Base-by-base conservation (phyloP, 2,113 vertebrate genomes). In the Nothoprocta perdicaria region DNA sequence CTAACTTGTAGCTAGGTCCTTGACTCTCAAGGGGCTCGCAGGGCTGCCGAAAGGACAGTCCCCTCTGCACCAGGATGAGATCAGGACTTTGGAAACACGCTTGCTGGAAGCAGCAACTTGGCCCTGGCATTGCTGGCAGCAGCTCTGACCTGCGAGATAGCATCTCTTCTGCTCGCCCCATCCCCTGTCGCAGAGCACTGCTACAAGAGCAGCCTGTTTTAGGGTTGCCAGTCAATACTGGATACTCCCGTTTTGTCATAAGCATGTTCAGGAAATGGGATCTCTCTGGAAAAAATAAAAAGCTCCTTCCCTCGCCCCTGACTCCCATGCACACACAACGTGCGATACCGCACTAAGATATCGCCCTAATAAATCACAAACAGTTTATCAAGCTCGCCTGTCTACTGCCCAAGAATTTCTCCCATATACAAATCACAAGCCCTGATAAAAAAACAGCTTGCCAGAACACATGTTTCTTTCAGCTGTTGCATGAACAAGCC, bases 111-210 rank as follows among this genome's bases (percentile, higher is more conserved):
- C 75, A 84, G 80, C 85, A 89, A 82, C 95, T 90, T 96, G 95
- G 93, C 94, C 92, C 92, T 77, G 0, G 16, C 91, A 83, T 66
- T 93, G 93, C 93, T 96, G 96, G 96, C 95, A 94, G 94, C 83
- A 96, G 97, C 94, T 96, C 65, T 95, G 95, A 96, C 84, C 90
- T 93, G 95, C 3, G 71, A 41, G 94, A 97, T 96, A 93, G 61
- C 95, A 96, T 96, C 95, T 96, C 95, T 21, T 84, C 91, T 62
- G 63, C 65, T 81, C 77, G 93, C 97, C 96, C 95, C 89, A 84
- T 74, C 95, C 88, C n/a, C 15, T 27, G 94, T 94, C 2, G 55
- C 76, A 50, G 38, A 82, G 87, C 7, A 60, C 57, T 18, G 81
- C 80, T 89, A 41, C 69, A 57, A 81, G 86, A 89, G 24, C 46